phyloP scores from a whole-genome alignment of 2,113 vertebrate genomes.

The Notiomystis cincta region DNA sequence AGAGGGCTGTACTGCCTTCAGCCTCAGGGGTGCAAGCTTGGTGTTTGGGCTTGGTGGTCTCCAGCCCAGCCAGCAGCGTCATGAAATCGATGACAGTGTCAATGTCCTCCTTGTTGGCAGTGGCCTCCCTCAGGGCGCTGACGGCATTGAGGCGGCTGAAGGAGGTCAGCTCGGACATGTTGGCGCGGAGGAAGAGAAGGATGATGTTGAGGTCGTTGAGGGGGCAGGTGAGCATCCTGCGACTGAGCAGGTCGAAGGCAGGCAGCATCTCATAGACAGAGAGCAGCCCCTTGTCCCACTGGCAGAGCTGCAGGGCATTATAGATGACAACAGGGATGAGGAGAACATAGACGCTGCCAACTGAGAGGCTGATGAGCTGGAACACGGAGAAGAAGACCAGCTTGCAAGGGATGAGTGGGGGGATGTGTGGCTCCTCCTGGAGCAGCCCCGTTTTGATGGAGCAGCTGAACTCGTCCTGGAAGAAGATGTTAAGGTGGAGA shows the following conservation, averaged over 20 bases:
- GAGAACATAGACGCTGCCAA: constrained; percentile 80
- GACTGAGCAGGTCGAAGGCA: constrained; percentile 85
- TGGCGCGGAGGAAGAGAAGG: constrained; percentile 89
- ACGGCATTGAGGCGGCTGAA: constrained; percentile 86
- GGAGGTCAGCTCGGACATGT: constrained; percentile 85
- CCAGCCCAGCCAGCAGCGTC: constrained; percentile 87
- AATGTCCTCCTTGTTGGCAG: constrained; percentile 67
- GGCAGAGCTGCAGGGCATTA: constrained; percentile 86
- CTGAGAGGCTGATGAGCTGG: constrained; percentile 86
- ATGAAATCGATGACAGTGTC: constrained; percentile 93
- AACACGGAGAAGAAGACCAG: constrained; percentile 86
- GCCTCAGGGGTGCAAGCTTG: accelerated
- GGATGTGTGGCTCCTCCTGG: constrained; percentile 72
- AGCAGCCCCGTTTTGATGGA: constrained; percentile 84
- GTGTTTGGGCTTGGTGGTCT: constrained; percentile 66
- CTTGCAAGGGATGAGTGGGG: constrained; percentile 86
- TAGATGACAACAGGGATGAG: constrained; percentile 84
- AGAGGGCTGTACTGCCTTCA: not conserved
- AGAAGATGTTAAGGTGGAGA: constrained; percentile 87
- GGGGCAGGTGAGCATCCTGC: constrained; percentile 87
- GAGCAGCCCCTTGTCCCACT: constrained; percentile 91
- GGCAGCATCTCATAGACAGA: constrained; percentile 92
- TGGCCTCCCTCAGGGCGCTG: constrained; percentile 79
- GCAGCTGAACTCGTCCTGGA: constrained; percentile 94
- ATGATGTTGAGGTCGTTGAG: constrained; percentile 92